Evolutionary conservation across 2,797 vertebrate species (phyloP).

Genomic region (Melanotaenia parkinsoni): DNA sequence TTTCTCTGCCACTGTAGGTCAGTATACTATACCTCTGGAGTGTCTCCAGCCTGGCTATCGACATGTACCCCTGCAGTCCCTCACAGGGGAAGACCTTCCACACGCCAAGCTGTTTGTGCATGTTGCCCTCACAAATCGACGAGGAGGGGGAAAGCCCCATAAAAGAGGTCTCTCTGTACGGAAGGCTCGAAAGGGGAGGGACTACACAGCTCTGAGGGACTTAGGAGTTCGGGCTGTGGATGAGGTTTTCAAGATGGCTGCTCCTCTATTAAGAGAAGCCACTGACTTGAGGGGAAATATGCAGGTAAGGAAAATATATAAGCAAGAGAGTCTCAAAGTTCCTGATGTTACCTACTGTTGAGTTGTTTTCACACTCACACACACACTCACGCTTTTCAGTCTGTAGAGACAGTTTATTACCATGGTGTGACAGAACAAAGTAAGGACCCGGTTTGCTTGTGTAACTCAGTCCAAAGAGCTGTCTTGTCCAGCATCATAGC

Average conservation of each 20-base stretch:
- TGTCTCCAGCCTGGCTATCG: slow-evolving; percentile 94
- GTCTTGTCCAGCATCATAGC: background rate
- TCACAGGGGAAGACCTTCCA: slow-evolving; percentile 90
- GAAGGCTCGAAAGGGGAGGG: slow-evolving; percentile 90
- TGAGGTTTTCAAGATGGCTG: slow-evolving; percentile 92
- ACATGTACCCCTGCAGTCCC: slow-evolving; percentile 90
- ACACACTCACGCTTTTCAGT: background rate
- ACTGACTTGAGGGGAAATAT: slow-evolving; percentile 95
- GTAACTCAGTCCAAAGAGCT: background rate
- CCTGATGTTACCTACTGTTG: background rate
- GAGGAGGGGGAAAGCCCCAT: slow-evolving; percentile 94
- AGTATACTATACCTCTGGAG: slow-evolving; percentile 94
- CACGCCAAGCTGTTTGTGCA: slow-evolving; percentile 93
- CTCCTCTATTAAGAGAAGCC: slow-evolving; percentile 89
- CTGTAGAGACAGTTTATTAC: background rate
- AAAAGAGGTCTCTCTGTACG: slow-evolving; percentile 94
- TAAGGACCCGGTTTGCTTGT: background rate
- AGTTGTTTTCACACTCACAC: background rate
- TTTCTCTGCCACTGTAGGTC: slow-evolving; percentile 75
- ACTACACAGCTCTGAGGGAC: slow-evolving; percentile 92
- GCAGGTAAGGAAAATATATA: slow-evolving; percentile 83
- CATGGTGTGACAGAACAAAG: background rate
- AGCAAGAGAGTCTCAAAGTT: background rate
- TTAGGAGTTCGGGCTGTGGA: slow-evolving; percentile 90
- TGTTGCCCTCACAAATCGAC: slow-evolving; percentile 93